Evolutionary conservation across 2,113 vertebrate genomes (phyloP), one percentile per base, ranked within the genome.

Genomic region (Dunckerocampus dactyliophorus): DNA sequence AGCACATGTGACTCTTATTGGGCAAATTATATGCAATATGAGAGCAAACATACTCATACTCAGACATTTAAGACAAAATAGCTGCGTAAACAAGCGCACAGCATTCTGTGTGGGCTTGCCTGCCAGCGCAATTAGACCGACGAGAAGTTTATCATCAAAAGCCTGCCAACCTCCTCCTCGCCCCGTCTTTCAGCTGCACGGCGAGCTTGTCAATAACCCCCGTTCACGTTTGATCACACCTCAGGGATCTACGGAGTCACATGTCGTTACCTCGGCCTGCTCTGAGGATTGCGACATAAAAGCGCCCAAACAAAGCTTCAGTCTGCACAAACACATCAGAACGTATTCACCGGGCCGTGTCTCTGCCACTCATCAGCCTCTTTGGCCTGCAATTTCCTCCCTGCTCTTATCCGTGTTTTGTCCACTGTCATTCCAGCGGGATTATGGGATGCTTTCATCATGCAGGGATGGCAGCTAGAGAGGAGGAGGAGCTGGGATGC

Each of bases 331-430:
- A 88, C 73, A 76, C 80, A 83, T 80, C 82, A 83, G 71, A 83
- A 75, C 82, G 65, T 62, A 70, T 80, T 82, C 84, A 80, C 75
- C 76, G 84, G 78, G 78, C 80, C 75, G 62, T 84, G 81, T 85
- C 77, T 84, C 77, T 81, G 71, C 81, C 84, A 86, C 87, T 87
- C 85, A 85, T 85, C 84, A 75, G 66, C 76, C 81, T 82, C 82
- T 85, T 88, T 87, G 85, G 86, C 83, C 87, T 86, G 87, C 85
- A 87, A 86, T 88, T 88, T 88, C 84, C 85, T 85, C 81, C 71
- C 81, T 8, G 58, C 79, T 88, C 82, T 87, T 87, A 87, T 88
- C 85, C 87, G 60, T 83, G 83, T 86, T 88, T 86, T 88, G 83
- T 85, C 83, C 85, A 87, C 79, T 85, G 85, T 85, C 85, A 83